Evolutionary conservation across 2,888 invertebrate genomes (phyloP), one percentile per base, ranked within the genome.

Genomic region (Anorthoa munda): DNA sequence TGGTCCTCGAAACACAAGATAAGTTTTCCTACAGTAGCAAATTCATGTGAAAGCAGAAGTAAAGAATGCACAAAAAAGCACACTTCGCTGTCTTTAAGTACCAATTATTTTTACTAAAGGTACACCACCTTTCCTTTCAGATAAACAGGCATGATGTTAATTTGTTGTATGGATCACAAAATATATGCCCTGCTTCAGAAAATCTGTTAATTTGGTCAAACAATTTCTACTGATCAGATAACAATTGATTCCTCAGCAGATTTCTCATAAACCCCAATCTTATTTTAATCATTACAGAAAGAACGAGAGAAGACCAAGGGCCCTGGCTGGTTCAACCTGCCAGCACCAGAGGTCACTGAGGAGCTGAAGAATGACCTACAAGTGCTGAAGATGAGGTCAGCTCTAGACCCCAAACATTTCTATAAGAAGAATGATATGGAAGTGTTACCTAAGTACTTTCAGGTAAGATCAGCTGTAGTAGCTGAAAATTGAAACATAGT

Each of bases 361-460:
- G 99, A 99, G 92, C 94, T 98, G 63, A 98, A 98, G 93, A 98
- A 98, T 90, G 99, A 99, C 93, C 96, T 99, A 17, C 97, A 98
- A 95, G 96, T 99, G 17, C 95, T 99, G 2, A 98, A 98, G 94
- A 99, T 99, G 99, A 97, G 99, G 87, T 98, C 98, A 0, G 98
- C 97, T 0, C 94, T 99, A 17, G 98, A 99, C 95, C 98, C 99
- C 0, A 99, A 99, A 92, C 98, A 98, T 84, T 99, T 99, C 95
- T 99, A 99, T 95, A 99, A 99, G 93, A 98, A 98, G 89, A 99
- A 98, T 92, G 98, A 99, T 90, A 96, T 98, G 84, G 98, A 98
- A 94, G 97, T 97, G 1, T 90, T 99, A 50, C 99, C 99, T 0
- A 99, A 99, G 94, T 99, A 98, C 92, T 99, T 99, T 94, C 98